Evolutionary conservation across 2,797 vertebrate genomes (phyloP).

Genomic region (Morelia viridis): DNA sequence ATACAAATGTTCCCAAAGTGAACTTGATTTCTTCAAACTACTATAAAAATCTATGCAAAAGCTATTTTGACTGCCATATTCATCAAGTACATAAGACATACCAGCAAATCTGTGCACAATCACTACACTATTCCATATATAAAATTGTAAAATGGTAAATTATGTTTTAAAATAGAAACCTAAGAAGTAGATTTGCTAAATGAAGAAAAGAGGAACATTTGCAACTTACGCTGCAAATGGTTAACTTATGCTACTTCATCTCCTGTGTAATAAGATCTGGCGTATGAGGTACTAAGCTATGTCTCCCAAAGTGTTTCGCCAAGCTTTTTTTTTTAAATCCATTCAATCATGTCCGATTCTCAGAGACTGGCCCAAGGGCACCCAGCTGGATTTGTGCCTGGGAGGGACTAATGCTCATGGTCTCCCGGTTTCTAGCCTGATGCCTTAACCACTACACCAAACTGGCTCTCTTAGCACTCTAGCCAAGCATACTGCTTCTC

Average conservation of each 20-base stretch:
- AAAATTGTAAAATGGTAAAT: not conserved
- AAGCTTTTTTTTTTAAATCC: no score
- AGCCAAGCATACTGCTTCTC: not conserved
- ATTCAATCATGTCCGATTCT: no score
- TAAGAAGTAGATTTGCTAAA: not conserved
- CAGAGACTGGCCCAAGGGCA: no score
- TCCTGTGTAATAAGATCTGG: not conserved
- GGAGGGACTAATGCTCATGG: no score
- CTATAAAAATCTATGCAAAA: not conserved
- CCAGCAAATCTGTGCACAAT: not conserved
- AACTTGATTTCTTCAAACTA: no score
- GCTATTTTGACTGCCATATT: not conserved
- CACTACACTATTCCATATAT: not conserved
- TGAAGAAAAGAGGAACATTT: not conserved
- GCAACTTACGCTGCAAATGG: not conserved
- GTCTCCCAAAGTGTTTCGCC: not conserved
- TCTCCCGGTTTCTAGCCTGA: no score
- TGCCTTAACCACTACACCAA: no score
- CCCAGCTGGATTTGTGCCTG: no score
- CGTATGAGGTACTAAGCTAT: not conserved
- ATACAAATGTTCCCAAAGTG: no score
- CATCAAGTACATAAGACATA: not conserved
- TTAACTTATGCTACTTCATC: not conserved
- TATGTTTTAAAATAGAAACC: not conserved
- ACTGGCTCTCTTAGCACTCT: not conserved